These are phyloP conservation scores for Drosophila anceps DNA, from an alignment of 2,888 invertebrate genomes.

Conservation along the genomic window DNA sequence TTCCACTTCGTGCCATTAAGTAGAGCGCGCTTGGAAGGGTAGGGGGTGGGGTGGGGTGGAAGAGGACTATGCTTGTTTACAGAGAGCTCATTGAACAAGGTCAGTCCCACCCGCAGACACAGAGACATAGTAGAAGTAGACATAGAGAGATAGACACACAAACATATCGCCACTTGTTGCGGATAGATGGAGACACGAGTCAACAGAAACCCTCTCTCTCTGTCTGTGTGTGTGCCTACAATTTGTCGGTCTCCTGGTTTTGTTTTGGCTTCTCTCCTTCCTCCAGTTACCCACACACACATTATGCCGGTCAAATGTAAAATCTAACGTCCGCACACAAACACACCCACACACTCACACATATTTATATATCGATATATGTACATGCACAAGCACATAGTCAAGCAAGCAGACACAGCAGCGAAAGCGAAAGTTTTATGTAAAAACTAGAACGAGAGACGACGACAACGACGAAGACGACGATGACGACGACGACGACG, in stretches of 20 bases:
- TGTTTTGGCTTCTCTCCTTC: slow-evolving; percentile 5
- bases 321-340: slow-evolving; percentile 71
- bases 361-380: slow-evolving; percentile 13
- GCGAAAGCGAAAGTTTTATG: slow-evolving; percentile 78
- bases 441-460: slow-evolving; percentile 72
- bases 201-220: slow-evolving; percentile 19
- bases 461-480: slow-evolving; percentile 32
- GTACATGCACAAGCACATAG: slow-evolving; percentile 6
- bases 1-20: slow-evolving; percentile 42
- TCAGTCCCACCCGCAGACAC: slow-evolving; percentile 47
- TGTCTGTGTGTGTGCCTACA: slow-evolving; percentile 15
- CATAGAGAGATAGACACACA: slow-evolving; percentile 18
- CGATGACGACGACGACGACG: slow-evolving; percentile 26
- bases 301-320: slow-evolving; percentile 77
- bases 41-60: neutral
- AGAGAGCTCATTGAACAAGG: slow-evolving; percentile 57
- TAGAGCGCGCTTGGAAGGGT: neutral
- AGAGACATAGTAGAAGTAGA: slow-evolving; percentile 10
- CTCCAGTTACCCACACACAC: slow-evolving; percentile 21
- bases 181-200: slow-evolving; percentile 12
- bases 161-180: slow-evolving; percentile 55
- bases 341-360: slow-evolving; percentile 23
- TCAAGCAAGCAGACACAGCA: slow-evolving; percentile 24
- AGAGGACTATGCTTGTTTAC: slow-evolving; percentile 33
- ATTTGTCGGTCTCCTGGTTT: slow-evolving; percentile 12